These are phyloP conservation scores for Chloropsis cyanopogon DNA, from an alignment of 2,113 vertebrate genomes.

Conservation along the genomic window DNA sequence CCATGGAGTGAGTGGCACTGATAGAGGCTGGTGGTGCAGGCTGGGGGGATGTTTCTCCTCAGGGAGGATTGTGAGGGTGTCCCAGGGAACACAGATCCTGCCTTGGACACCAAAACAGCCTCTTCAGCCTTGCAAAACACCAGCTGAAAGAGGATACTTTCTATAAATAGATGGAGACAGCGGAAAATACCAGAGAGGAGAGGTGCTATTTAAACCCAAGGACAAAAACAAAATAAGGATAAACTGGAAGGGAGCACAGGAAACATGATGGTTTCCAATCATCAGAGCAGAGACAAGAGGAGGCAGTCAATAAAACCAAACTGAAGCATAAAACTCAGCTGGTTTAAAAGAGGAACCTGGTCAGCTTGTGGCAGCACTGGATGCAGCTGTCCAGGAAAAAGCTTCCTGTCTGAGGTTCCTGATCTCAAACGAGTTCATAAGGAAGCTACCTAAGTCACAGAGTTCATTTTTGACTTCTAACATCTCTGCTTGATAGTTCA, in stretches of 20 bases:
- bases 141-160: slow-evolving; percentile 21
- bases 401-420: not conserved
- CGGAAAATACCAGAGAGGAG: slow-evolving; percentile 1
- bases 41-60: not conserved
- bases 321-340: not conserved
- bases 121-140: not conserved
- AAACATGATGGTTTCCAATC: not conserved
- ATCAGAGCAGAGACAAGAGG: not conserved
- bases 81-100: not conserved
- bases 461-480: not conserved
- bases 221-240: not conserved
- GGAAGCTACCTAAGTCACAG: not conserved
- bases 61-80: not conserved
- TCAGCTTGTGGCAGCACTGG: not conserved
- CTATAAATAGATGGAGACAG: slow-evolving; percentile 16
- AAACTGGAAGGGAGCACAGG: not conserved
- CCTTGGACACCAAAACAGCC: not conserved
- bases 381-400: not conserved
- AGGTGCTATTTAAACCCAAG: not conserved
- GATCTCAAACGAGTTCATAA: not conserved
- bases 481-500: not conserved
- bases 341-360: not conserved
- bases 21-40: not conserved
- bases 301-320: not conserved
- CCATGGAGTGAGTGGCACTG: not conserved